Conservation (phyloP, 2,113 vertebrate genomes). For the Chloropsis hardwickii region DNA sequence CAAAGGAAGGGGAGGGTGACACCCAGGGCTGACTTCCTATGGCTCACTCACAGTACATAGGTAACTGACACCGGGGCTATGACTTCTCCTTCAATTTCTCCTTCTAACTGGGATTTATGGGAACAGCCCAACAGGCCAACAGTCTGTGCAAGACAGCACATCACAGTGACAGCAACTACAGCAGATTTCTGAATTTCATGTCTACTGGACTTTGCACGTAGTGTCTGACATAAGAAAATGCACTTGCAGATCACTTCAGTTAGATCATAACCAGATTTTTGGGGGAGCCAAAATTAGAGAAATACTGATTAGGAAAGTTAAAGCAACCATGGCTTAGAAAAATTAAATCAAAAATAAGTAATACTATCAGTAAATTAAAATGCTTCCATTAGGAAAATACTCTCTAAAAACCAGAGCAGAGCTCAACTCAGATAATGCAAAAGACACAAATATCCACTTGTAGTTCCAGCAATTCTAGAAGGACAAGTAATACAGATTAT, state of each 20-base stretch:
- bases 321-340: neutral
- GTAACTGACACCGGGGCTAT: neutral
- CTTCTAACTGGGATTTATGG: neutral
- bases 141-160: neutral
- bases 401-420: neutral
- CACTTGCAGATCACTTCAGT: neutral
- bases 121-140: neutral
- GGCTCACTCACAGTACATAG: rapidly evolving
- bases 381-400: neutral
- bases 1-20: neutral
- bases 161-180: neutral
- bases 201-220: neutral
- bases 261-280: neutral
- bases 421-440: neutral
- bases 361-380: neutral
- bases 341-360: neutral
- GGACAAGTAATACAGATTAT: neutral
- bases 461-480: neutral
- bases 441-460: neutral
- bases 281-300: neutral
- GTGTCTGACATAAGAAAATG: neutral
- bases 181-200: neutral
- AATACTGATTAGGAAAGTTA: neutral
- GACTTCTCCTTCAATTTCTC: neutral
- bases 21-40: neutral